phyloP scores from a whole-genome alignment of 2,113 vertebrate genomes.

The cat (Felis catus) region F.catus_Fca126_mat1.0 CM031415.1:19807001-19807500 shows the following conservation, averaged over 20 bases:
- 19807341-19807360: conserved; percentile 5
- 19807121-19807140: not conserved
- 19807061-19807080: not conserved
- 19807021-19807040: not conserved
- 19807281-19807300: not conserved
- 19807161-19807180: not conserved
- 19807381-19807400: not conserved
- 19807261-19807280: not conserved
- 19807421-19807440: not conserved
- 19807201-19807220: not conserved
- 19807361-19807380: not conserved
- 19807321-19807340: not conserved
- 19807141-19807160: not conserved
- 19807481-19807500: not conserved
- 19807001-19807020: conserved; percentile 18
- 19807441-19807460: not conserved
- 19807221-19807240: not conserved
- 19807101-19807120: not conserved
- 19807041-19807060: not conserved
- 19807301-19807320: not conserved
- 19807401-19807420: not conserved
- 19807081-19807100: not conserved
- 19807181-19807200: not conserved
- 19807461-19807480: not conserved
- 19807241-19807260: not conserved